These are phyloP conservation scores for Echeneis naucrates DNA, from an alignment of 2,797 vertebrate genomes.

Conservation along the genomic window DNA sequence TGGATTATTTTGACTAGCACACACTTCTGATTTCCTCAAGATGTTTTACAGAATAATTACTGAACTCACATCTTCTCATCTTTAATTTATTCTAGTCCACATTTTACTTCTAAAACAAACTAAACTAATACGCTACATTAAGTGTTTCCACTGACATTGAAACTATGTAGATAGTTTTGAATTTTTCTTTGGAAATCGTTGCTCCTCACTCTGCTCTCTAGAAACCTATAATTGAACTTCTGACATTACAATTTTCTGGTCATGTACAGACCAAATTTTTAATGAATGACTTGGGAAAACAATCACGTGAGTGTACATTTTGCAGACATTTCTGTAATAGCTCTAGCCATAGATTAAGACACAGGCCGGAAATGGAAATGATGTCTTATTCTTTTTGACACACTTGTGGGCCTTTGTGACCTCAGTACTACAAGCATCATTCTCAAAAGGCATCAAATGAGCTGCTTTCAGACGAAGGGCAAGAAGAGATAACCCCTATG, in stretches of 20 bases:
- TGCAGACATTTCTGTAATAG: not conserved
- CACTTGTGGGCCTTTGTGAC: conserved; percentile 40
- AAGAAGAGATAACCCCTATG: conserved; percentile 8
- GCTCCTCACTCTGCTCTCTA: no score
- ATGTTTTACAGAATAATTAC: not conserved
- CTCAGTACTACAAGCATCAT: not conserved
- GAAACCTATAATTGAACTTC: not conserved
- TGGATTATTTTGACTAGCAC: no score
- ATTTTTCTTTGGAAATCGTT: not conserved
- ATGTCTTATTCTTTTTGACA: conserved; percentile 22
- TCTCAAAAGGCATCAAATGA: conserved; percentile 44
- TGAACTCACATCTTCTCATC: not conserved
- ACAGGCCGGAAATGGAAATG: conserved; percentile 17
- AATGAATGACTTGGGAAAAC: not conserved
- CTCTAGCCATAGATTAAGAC: not conserved
- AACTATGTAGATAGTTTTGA: not conserved
- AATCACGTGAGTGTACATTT: not conserved
- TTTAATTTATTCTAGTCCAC: not conserved
- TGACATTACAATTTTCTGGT: not conserved
- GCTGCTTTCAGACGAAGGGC: conserved; percentile 35
- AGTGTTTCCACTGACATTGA: not conserved
- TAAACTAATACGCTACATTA: no score
- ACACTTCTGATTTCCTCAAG: not conserved
- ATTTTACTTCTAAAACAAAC: not conserved
- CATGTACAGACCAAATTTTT: not conserved